Percentiles rank a stretch among this genome's conserved stretches.
phyloP scores from a whole-genome alignment of 1,140 invertebrate species.

The Ladona fulva region DNA sequence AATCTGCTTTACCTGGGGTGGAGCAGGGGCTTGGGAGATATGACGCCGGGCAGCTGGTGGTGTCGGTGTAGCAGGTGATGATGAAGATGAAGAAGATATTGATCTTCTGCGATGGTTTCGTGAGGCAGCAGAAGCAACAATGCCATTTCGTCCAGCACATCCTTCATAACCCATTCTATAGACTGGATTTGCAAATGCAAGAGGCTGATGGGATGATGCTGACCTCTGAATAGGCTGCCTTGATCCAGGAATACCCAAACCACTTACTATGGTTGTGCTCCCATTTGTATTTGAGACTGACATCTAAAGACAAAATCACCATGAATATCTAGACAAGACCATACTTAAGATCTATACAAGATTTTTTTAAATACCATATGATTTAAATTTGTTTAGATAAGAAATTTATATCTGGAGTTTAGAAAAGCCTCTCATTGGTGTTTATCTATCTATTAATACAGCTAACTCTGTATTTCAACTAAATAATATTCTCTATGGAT shows the following conservation, averaged over 20 bases:
- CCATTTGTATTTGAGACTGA: slow-evolving; percentile 12
- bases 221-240: slow-evolving; percentile 17
- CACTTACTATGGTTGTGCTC: slow-evolving; percentile 9
- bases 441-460: too few relatives aligned
- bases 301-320: background rate
- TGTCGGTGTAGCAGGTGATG: background rate
- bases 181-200: slow-evolving; percentile 81
- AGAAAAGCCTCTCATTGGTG: too few relatives aligned
- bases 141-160: background rate
- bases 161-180: slow-evolving; percentile 41
- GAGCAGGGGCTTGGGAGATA: background rate
- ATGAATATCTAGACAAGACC: too few relatives aligned
- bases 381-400: too few relatives aligned
- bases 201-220: slow-evolving; percentile 41
- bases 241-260: background rate
- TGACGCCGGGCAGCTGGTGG: background rate
- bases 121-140: background rate
- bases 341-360: too few relatives aligned
- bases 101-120: background rate
- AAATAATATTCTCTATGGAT: too few relatives aligned
- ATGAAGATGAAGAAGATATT: background rate
- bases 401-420: too few relatives aligned
- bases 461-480: too few relatives aligned
- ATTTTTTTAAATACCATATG: too few relatives aligned
- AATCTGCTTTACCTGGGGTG: background rate